Evolutionary conservation across 2,797 vertebrate species (phyloP).

Genomic region (Pteronotus mesoamericanus): DNA sequence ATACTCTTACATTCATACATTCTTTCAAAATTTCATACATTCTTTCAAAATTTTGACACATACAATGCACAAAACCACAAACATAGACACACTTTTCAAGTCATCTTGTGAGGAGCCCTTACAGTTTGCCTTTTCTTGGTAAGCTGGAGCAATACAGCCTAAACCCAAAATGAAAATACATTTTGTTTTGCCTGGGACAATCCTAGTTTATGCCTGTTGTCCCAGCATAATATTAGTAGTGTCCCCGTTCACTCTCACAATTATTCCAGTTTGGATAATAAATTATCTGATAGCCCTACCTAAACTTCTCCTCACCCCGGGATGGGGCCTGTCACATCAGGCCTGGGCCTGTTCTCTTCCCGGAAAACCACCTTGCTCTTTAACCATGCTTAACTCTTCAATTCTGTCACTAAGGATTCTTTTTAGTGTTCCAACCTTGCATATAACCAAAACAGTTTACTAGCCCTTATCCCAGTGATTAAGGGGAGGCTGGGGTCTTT

Average conservation of each 20-base stretch:
- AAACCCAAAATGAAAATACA: conserved; percentile 14
- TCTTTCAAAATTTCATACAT: conserved; percentile 10
- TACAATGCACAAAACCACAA: neutral
- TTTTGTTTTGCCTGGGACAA: conserved; percentile 7
- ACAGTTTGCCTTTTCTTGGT: neutral
- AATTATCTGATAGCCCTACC: neutral
- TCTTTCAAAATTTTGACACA: conserved; percentile 11
- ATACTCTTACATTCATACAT: neutral
- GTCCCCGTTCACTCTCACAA: neutral
- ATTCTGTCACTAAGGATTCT: neutral
- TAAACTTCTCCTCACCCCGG: neutral
- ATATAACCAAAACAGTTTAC: conserved; percentile 31
- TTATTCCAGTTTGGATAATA: conserved; percentile 23
- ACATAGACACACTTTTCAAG: neutral
- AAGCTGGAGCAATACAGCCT: neutral
- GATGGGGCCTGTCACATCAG: neutral
- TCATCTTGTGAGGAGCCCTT: conserved; percentile 6
- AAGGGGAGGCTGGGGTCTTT: neutral
- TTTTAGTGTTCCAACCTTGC: neutral
- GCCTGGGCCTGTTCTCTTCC: neutral
- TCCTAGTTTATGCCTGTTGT: neutral
- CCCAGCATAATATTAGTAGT: neutral
- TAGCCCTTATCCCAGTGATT: neutral
- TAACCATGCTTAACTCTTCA: conserved; percentile 33
- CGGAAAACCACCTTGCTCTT: conserved; percentile 5